A percentile compares a stretch with the other conserved stretches of the same genome.
These are phyloP conservation scores for Manis crassicaudata DNA, from an alignment of 2,797 vertebrate genomes.

Conservation along the genomic window DNA sequence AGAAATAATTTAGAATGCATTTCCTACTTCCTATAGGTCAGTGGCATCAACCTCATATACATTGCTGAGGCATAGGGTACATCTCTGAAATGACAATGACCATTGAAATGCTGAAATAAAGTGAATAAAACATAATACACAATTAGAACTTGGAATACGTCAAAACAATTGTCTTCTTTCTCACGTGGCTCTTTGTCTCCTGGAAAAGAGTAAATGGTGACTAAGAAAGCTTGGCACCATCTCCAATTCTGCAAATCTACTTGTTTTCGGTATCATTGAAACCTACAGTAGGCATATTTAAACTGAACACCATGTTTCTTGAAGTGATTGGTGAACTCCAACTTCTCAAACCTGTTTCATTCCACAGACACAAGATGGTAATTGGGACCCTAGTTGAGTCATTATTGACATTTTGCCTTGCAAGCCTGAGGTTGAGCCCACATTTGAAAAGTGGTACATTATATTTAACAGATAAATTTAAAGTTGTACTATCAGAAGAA, in stretches of 20 bases:
- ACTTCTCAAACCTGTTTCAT: background rate
- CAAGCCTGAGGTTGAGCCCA: background rate
- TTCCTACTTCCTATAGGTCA: background rate
- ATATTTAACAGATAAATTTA: background rate
- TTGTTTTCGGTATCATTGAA: background rate
- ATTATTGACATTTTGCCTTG: background rate
- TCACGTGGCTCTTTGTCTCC: slow-evolving; percentile 36
- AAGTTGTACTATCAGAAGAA: background rate
- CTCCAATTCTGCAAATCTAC: background rate
- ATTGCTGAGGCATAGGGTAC: background rate
- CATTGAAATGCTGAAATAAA: slow-evolving; percentile 25
- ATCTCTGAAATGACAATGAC: slow-evolving; percentile 22
- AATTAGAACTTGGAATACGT: slow-evolving; percentile 25
- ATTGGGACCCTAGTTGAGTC: background rate
- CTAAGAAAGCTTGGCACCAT: background rate
- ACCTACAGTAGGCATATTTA: background rate
- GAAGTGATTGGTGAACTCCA: background rate
- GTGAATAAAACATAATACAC: background rate
- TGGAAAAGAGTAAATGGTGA: background rate
- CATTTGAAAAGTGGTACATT: background rate
- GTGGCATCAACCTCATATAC: background rate
- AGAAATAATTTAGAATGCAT: slow-evolving; percentile 14
- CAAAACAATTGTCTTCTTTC: background rate
- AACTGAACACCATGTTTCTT: background rate
- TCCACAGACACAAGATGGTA: background rate